Conservation (phyloP, 2,888 invertebrate genomes). For the Ceriagrion tenellum region DNA sequence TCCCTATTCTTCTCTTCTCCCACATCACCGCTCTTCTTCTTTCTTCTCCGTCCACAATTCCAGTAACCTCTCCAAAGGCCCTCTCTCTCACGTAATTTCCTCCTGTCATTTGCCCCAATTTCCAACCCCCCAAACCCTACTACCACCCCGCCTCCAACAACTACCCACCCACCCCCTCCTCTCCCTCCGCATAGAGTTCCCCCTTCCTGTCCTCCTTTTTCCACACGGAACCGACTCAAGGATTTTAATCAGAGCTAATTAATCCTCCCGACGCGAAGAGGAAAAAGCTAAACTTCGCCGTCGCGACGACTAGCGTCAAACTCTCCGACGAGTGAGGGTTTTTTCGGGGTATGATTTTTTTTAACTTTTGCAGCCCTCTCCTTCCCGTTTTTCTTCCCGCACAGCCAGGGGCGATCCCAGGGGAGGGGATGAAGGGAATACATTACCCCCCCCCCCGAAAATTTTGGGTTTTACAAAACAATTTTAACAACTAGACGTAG, state of each 20-base stretch:
- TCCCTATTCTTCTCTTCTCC: background rate
- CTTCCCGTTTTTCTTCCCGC: background rate
- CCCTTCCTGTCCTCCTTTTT: background rate
- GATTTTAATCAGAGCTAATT: slow-evolving; percentile 16
- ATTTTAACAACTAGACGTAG: too few relatives aligned
- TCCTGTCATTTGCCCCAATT: slow-evolving; percentile 35
- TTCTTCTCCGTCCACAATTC: background rate
- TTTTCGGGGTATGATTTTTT: background rate
- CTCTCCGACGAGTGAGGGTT: background rate
- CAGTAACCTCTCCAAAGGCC: too few relatives aligned
- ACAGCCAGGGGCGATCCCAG: too few relatives aligned
- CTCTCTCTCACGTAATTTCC: background rate
- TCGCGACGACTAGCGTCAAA: background rate
- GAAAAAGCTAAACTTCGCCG: background rate
- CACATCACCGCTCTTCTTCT: background rate
- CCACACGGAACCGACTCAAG: background rate
- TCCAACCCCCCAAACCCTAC: background rate
- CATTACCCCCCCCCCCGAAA: too few relatives aligned
- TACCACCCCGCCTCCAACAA: background rate
- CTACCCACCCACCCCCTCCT: too few relatives aligned
- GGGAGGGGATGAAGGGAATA: too few relatives aligned
- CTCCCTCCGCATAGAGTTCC: background rate
- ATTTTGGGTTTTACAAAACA: too few relatives aligned
- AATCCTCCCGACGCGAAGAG: background rate
- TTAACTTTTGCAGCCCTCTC: background rate